Percentiles rank a stretch among this genome's conserved stretches.
Conservation (phyloP, 2,113 vertebrate genomes). For the Himantopus leucocephalus region DNA sequence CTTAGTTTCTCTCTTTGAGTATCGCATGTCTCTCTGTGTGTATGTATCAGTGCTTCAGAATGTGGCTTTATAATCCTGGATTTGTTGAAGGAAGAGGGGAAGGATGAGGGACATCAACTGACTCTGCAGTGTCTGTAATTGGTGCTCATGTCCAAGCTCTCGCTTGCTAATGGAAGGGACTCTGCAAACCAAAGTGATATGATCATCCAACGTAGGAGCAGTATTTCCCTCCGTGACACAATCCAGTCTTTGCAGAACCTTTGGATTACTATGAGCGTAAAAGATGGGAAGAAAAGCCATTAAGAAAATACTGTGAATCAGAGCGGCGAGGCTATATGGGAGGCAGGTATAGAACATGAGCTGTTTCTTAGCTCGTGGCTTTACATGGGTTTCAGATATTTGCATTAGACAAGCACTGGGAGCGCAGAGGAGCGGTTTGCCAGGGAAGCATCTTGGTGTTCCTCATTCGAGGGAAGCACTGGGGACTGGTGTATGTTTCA, state of each 20-base stretch:
- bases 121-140: background rate
- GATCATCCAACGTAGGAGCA: background rate
- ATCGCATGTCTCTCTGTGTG: background rate
- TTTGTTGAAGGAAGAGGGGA: background rate
- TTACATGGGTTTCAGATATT: background rate
- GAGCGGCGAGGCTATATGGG: background rate
- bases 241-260: background rate
- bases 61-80: background rate
- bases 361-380: background rate
- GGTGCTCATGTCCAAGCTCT: background rate
- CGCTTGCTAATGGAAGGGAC: background rate
- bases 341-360: background rate
- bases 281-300: background rate
- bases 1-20: background rate
- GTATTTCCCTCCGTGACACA: background rate
- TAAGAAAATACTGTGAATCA: background rate
- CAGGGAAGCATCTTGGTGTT: background rate
- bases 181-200: background rate
- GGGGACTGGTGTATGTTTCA: background rate
- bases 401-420: background rate
- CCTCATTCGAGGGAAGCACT: background rate
- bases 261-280: background rate
- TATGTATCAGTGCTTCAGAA: background rate
- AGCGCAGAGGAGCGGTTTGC: background rate
- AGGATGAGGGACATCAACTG: background rate